phyloP scores from a whole-genome alignment of 2,888 invertebrate genomes.

The Urechis unicinctus region DNA sequence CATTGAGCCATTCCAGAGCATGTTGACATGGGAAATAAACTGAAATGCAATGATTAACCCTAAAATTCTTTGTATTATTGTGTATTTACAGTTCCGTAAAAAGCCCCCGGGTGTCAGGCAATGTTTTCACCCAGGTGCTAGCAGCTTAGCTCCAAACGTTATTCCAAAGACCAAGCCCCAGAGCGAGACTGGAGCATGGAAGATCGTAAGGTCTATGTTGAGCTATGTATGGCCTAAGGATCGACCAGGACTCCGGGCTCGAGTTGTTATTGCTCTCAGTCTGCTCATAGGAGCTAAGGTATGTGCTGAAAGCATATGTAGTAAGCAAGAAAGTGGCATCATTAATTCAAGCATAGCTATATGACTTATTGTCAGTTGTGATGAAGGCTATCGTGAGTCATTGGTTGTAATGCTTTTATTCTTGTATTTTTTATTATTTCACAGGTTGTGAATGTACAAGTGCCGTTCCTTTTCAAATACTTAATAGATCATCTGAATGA shows the following conservation, averaged over 20 bases:
- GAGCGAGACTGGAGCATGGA: constrained; percentile 56
- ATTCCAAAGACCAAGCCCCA: constrained; percentile 16
- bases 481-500: constrained; percentile 80
- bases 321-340: too few relatives aligned
- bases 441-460: constrained; percentile 78
- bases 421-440: constrained; percentile 6
- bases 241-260: constrained; percentile 65
- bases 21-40: too few relatives aligned
- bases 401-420: not conserved
- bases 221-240: constrained; percentile 94
- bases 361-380: not conserved
- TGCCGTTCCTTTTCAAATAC: constrained; percentile 93
- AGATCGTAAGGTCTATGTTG: constrained; percentile 83
- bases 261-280: constrained; percentile 71
- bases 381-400: too few relatives aligned
- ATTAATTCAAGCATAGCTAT: not conserved
- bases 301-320: constrained; percentile 8
- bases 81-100: too few relatives aligned
- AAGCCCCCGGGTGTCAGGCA: constrained; percentile 55
- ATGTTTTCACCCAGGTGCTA: constrained; percentile 88
- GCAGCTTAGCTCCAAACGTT: constrained; percentile 55
- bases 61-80: too few relatives aligned
- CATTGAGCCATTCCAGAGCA: too few relatives aligned
- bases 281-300: constrained; percentile 55
- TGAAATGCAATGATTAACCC: too few relatives aligned